Conservation (phyloP, 2,113 vertebrate genomes). For the Calyptomena viridis region DNA sequence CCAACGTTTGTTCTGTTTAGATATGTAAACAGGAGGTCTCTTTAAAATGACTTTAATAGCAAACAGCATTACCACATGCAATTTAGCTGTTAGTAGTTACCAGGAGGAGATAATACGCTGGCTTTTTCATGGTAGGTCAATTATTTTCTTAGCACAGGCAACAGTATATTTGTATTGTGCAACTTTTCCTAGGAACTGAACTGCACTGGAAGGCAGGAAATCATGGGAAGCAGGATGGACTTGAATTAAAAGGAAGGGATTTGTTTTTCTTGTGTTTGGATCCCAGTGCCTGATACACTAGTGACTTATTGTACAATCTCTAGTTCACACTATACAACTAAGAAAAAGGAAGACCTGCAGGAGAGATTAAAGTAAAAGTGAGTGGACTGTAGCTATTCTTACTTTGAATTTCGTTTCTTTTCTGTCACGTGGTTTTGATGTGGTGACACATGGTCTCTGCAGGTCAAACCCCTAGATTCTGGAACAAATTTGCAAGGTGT, state of each 20-base stretch:
- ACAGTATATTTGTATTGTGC: slow-evolving; percentile 25
- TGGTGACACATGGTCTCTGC: neutral
- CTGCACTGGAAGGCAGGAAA: slow-evolving; percentile 23
- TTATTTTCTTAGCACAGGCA: slow-evolving; percentile 43
- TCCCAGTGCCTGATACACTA: neutral
- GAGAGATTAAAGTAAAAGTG: neutral
- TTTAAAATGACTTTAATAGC: neutral
- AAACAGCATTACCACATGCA: neutral
- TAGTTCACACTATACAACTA: neutral
- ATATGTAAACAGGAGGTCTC: neutral
- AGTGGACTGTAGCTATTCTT: neutral
- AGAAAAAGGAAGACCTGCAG: neutral
- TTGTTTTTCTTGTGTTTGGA: slow-evolving; percentile 20
- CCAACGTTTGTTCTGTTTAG: neutral
- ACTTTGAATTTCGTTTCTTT: neutral
- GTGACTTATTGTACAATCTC: neutral
- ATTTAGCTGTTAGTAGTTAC: neutral
- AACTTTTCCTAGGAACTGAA: slow-evolving; percentile 60
- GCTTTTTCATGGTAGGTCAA: slow-evolving; percentile 6
- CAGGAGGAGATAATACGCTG: slow-evolving; percentile 1
- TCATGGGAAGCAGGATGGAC: slow-evolving; percentile 17
- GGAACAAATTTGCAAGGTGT: neutral
- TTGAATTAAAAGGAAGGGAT: slow-evolving; percentile 38
- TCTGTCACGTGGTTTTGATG: neutral
- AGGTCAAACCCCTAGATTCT: neutral